Percentiles rank a stretch among this genome's conserved stretches.
These are phyloP conservation scores for Macroramphosus scolopax DNA, from an alignment of 2,797 vertebrate genomes.

Conservation along the genomic window DNA sequence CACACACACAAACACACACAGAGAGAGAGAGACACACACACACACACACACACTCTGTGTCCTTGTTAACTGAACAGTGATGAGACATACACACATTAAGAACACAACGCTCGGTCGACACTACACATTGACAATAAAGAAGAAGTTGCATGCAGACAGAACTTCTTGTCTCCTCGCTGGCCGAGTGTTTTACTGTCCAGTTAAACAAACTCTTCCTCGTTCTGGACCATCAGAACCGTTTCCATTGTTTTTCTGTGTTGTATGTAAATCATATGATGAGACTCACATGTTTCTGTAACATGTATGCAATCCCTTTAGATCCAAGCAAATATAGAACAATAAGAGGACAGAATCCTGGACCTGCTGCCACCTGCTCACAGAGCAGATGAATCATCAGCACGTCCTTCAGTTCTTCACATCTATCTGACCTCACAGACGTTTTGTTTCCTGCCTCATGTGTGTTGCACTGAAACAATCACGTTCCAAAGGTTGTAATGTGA, in stretches of 20 bases:
- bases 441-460: slow-evolving; percentile 62
- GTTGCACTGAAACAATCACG: slow-evolving; percentile 68
- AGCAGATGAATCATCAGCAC: slow-evolving; percentile 52
- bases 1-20: slow-evolving; percentile 26
- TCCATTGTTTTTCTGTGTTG: slow-evolving; percentile 16
- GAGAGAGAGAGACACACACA: too few relatives aligned
- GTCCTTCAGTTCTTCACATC: slow-evolving; percentile 60
- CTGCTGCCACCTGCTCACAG: too few relatives aligned
- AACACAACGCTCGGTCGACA: slow-evolving; percentile 56
- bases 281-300: slow-evolving; percentile 22
- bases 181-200: slow-evolving; percentile 50
- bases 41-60: slow-evolving; percentile 35
- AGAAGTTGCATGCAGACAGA: slow-evolving; percentile 43
- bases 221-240: slow-evolving; percentile 39
- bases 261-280: slow-evolving; percentile 18
- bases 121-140: slow-evolving; percentile 53
- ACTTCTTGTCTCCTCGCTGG: slow-evolving; percentile 51
- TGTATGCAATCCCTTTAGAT: slow-evolving; percentile 20
- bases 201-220: slow-evolving; percentile 46
- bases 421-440: slow-evolving; percentile 53
- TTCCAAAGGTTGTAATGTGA: slow-evolving; percentile 67
- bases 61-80: slow-evolving; percentile 58
- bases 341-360: too few relatives aligned
- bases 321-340: slow-evolving; percentile 15
- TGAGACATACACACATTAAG: slow-evolving; percentile 44